Conservation (phyloP, 2,888 invertebrate species). For the Hirtodrosophila duncani region DNA sequence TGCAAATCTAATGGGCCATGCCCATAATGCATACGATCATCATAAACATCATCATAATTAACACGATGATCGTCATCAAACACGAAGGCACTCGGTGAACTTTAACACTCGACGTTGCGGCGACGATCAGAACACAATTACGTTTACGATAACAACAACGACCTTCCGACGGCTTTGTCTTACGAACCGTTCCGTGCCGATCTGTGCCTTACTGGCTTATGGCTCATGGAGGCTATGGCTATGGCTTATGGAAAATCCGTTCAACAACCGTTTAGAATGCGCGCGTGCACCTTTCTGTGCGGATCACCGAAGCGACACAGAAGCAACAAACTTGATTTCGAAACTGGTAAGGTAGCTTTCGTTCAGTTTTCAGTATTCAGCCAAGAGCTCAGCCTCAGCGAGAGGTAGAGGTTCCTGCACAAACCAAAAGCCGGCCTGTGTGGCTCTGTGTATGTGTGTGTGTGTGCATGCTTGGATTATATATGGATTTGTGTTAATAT, state of each 20-base stretch:
- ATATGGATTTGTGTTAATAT: slow-evolving; percentile 4
- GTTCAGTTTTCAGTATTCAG: slow-evolving; percentile 58
- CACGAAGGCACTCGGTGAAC: too few relatives aligned
- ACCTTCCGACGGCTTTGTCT: slow-evolving; percentile 52
- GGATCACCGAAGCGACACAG: slow-evolving; percentile 71
- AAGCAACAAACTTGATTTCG: slow-evolving; percentile 70
- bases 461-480: slow-evolving; percentile 4
- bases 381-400: slow-evolving; percentile 28
- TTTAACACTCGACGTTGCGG: not conserved
- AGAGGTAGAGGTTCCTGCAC: too few relatives aligned
- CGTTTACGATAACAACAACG: slow-evolving; percentile 5
- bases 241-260: slow-evolving; percentile 32
- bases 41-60: too few relatives aligned
- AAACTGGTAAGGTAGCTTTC: slow-evolving; percentile 69
- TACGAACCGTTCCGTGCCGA: slow-evolving; percentile 4
- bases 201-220: slow-evolving; percentile 38
- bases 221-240: slow-evolving; percentile 20
- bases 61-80: too few relatives aligned
- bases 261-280: slow-evolving; percentile 64
- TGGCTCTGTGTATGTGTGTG: slow-evolving; percentile 10
- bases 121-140: not conserved
- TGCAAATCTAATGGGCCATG: slow-evolving; percentile 46
- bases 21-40: slow-evolving; percentile 8
- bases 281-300: slow-evolving; percentile 72
- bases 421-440: slow-evolving; percentile 31